Base-by-base conservation (phyloP, 2,888 invertebrate genomes). In the Tupiocoris notatus region DNA sequence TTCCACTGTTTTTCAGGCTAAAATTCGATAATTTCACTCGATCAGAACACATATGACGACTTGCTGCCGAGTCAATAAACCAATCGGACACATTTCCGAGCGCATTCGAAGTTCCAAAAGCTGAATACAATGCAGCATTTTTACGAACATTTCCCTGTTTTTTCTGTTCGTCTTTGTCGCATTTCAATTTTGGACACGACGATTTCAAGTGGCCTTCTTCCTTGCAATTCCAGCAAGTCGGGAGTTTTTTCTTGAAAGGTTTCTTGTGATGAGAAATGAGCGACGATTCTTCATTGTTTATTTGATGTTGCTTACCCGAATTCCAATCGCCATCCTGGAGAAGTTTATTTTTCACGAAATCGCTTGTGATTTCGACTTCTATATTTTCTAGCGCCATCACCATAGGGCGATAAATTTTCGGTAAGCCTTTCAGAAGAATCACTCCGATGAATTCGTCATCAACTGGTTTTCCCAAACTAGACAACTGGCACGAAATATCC, bases 361-460 rank as follows among this genome's bases (percentile, higher is more conserved):
- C 59, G 20, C 22, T 22, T n/a, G 70, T 22, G n/a, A n/a, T n/a
- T n/a, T n/a, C n/a, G n/a, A n/a, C n/a, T n/a, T n/a, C n/a, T n/a
- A n/a, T n/a, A 20, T 18, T 73, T 20, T 73, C 73, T 6, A 73
- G 3, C 7, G 73, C 73, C 73, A 73, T 61, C 2, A 73, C 23
- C 73, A 73, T 73, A 3, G 73, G 73, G 12, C 21, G 20, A 18
- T 24, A 73, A 1, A 21, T 2, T 7, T 2, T 0, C 17, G 63
- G 62, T 25, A 73, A 20, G 2, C 62, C 73, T 6, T 62, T 1
- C 17, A 73, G 25, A n/a, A 73, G 12, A 39, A 73, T 61, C 9
- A 63, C 73, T 17, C 39, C 73, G 12, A 73, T 21, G 25, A 73
- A 63, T 22, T 73, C 73, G 62, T 73, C 73, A 61, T 73, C 62